phyloP scores from a whole-genome alignment of 2,797 vertebrate genomes.

The Gymnoscopelus microlampas region DNA sequence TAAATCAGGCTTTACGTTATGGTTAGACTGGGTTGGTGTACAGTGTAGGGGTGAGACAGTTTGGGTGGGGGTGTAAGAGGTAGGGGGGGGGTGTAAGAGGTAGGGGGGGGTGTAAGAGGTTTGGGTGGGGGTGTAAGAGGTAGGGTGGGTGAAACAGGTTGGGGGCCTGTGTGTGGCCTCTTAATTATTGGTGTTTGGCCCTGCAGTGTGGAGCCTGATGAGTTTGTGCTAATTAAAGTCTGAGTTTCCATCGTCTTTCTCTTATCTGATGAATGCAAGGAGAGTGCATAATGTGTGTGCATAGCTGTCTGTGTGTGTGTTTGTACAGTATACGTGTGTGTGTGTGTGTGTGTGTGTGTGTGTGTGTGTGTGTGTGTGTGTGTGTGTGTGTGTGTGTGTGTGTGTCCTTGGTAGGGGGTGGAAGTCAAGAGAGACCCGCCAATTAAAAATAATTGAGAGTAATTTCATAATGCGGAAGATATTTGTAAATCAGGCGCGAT shows the following conservation, averaged over 20 bases:
- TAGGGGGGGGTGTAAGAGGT: slow-evolving; percentile 7
- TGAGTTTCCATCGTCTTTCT: slow-evolving; percentile 63
- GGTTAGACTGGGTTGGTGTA: no score
- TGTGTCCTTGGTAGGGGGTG: slow-evolving; percentile 45
- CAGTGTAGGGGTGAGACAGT: slow-evolving; percentile 1
- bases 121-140: slow-evolving; percentile 8
- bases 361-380: slow-evolving; percentile 8
- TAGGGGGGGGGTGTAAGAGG: slow-evolving; percentile 17
- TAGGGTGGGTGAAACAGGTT: slow-evolving; percentile 23
- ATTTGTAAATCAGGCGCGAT: slow-evolving; percentile 73
- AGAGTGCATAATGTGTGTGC: slow-evolving; percentile 34
- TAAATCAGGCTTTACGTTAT: no score
- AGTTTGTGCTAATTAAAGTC: slow-evolving; percentile 71
- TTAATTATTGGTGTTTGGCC: slow-evolving; percentile 44
- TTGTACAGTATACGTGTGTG: slow-evolving; percentile 6
- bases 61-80: slow-evolving; percentile 17
- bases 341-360: slow-evolving; percentile 32
- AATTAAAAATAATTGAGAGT: slow-evolving; percentile 81
- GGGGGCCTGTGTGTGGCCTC: slow-evolving; percentile 59
- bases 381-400: slow-evolving; percentile 22
- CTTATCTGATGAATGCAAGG: slow-evolving; percentile 71
- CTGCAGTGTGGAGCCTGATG: slow-evolving; percentile 51
- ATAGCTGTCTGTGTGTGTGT: no score
- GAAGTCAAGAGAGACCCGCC: slow-evolving; percentile 63
- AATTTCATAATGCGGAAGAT: slow-evolving; percentile 75